Evolutionary conservation across 1,140 invertebrate genomes (phyloP).

Genomic region (Harpegnathos saltator): DNA sequence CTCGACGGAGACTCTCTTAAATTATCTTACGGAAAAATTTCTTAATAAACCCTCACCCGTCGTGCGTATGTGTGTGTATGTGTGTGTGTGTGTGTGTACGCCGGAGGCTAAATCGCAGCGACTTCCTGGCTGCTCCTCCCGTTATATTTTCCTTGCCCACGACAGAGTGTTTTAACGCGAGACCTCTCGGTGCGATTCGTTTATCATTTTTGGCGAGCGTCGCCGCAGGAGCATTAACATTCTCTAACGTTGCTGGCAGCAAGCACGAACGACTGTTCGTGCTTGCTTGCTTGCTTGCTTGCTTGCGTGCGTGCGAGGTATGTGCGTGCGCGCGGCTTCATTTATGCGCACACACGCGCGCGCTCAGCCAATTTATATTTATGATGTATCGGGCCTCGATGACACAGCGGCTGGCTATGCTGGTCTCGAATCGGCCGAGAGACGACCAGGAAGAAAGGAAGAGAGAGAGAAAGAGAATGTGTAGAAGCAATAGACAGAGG

Average conservation of each 20-base stretch:
- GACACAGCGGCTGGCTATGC: slow-evolving; percentile 78
- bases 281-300: too few species aligned
- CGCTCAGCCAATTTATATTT: slow-evolving; percentile 75
- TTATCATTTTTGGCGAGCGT: slow-evolving; percentile 43
- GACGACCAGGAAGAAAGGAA: slow-evolving; percentile 62
- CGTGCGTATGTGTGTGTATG: too few species aligned
- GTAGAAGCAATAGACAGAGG: slow-evolving; percentile 50
- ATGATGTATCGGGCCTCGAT: slow-evolving; percentile 77
- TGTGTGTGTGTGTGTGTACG: too few species aligned
- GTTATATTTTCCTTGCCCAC: slow-evolving; percentile 15
- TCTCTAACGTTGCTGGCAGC: slow-evolving; percentile 27
- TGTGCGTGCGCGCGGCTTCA: slow-evolving; percentile 45
- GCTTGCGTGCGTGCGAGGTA: too few species aligned
- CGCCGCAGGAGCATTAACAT: slow-evolving; percentile 48
- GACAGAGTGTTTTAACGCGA: slow-evolving; percentile 10
- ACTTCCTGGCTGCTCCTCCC: not conserved
- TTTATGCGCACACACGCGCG: slow-evolving; percentile 69
- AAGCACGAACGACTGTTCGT: not conserved
- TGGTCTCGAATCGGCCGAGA: slow-evolving; percentile 55
- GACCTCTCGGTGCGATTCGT: slow-evolving; percentile 16
- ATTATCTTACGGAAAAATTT: not conserved
- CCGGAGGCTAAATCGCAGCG: slow-evolving; percentile 1
- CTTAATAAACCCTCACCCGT: not conserved
- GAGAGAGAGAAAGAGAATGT: slow-evolving; percentile 5
- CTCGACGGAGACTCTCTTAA: not conserved